Percentiles rank a stretch among this genome's conserved stretches.
Evolutionary conservation across 2,797 vertebrate species (phyloP).

Genomic region (Denticeps clupeoides): DNA sequence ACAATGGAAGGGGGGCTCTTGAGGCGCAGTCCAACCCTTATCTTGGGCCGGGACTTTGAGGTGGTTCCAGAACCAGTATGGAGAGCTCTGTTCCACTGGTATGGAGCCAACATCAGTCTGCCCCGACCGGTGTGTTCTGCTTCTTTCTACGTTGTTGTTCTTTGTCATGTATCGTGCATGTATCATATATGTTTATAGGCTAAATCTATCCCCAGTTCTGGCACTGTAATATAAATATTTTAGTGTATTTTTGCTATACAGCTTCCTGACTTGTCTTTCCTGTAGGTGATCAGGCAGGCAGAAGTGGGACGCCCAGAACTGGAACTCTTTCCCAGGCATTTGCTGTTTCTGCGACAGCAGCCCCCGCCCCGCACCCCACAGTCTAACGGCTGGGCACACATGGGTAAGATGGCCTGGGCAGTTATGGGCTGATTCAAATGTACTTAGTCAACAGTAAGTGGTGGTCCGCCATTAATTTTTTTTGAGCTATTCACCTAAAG

Average conservation of each 20-base stretch:
- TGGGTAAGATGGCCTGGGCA: constrained; percentile 72
- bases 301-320: constrained; percentile 70
- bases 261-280: neutral
- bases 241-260: no score
- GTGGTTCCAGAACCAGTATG: constrained; percentile 93
- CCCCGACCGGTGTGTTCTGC: constrained; percentile 91
- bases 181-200: no score
- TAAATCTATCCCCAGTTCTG: neutral
- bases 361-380: constrained; percentile 84
- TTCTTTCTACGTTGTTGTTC: no score
- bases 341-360: constrained; percentile 93
- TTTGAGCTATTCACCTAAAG: no score
- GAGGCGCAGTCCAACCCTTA: constrained; percentile 67
- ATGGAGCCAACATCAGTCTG: constrained; percentile 90
- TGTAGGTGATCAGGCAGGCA: constrained; percentile 83
- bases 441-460: no score
- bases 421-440: no score
- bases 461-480: no score
- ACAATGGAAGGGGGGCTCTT: constrained; percentile 91
- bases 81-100: constrained; percentile 97
- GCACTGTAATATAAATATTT: no score
- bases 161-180: no score
- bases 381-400: constrained; percentile 99
- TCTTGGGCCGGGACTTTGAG: constrained; percentile 77
- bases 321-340: constrained; percentile 87